Evolutionary conservation across 2,888 invertebrate genomes (phyloP).

Genomic region (Troides oblongomaculatus): DNA sequence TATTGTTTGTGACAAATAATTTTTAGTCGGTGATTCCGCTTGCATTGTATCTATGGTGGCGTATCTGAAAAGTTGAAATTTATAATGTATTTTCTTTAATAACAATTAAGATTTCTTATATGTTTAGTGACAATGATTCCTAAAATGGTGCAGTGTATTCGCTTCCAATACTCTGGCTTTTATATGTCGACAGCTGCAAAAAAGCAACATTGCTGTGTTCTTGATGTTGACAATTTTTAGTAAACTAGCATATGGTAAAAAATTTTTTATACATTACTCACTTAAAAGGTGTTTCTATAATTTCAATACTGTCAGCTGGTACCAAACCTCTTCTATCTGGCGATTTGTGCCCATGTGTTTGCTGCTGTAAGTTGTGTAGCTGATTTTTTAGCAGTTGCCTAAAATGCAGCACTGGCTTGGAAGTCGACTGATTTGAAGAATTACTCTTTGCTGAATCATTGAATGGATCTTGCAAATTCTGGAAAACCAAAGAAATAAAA

Average conservation of each 20-base stretch:
- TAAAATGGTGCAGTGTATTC: no score
- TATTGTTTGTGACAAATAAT: conserved; percentile 49
- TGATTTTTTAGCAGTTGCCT: conserved; percentile 63
- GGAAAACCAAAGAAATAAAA: conserved; percentile 1
- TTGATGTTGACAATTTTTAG: no score
- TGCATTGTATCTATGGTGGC: conserved; percentile 63
- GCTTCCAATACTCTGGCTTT: no score
- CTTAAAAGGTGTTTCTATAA: conserved; percentile 69
- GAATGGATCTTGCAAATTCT: conserved; percentile 50
- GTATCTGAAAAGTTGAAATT: conserved; percentile 53
- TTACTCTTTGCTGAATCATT: conserved; percentile 67
- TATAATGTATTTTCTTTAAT: neutral
- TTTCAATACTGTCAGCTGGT: conserved; percentile 58
- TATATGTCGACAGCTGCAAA: no score
- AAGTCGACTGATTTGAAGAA: conserved; percentile 64
- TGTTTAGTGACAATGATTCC: no score
- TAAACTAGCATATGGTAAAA: neutral
- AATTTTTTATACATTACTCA: conserved; percentile 42
- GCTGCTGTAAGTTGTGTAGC: conserved; percentile 50
- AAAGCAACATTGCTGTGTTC: no score
- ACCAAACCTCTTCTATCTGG: conserved; percentile 40
- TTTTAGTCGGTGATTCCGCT: conserved; percentile 58
- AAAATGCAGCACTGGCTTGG: conserved; percentile 64
- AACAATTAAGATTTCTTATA: no score
- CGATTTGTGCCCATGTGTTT: conserved; percentile 14